Evolutionary conservation across 1,140 invertebrate species (phyloP).

Genomic region (Diabrotica virgifera): DNA sequence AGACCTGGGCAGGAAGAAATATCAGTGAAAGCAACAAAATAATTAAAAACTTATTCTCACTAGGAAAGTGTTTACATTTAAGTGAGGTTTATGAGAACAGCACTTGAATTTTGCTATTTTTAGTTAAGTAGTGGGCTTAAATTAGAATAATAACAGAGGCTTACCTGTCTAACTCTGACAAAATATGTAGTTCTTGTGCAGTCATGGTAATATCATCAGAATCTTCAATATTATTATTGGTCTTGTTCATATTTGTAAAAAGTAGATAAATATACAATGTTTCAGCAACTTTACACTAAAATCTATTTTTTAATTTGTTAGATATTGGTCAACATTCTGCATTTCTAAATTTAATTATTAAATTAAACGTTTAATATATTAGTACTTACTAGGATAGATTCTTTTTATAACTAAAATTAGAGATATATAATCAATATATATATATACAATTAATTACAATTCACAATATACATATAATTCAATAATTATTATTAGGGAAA

Average conservation of each 20-base stretch:
- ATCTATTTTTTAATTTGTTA: neutral
- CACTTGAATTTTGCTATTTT: neutral
- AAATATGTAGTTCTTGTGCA: conserved; percentile 73
- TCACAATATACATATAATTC: too few relatives aligned
- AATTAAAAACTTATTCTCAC: too few relatives aligned
- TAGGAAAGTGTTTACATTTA: too few relatives aligned
- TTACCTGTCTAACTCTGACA: conserved; percentile 84
- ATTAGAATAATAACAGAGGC: conserved; percentile 9
- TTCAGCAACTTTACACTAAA: neutral
- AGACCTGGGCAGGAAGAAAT: too few relatives aligned
- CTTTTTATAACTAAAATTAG: too few relatives aligned
- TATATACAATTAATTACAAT: too few relatives aligned
- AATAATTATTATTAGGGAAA: too few relatives aligned
- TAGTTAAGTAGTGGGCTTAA: too few relatives aligned
- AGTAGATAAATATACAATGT: too few relatives aligned
- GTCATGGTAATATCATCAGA: conserved; percentile 48
- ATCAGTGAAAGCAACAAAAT: conserved; percentile 34
- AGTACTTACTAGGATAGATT: too few relatives aligned
- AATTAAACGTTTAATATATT: too few relatives aligned
- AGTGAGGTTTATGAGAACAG: neutral
- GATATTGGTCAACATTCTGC: neutral
- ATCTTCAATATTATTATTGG: conserved; percentile 24
- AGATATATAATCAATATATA: too few relatives aligned
- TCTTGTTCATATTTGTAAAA: conserved; percentile 28
- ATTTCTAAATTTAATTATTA: neutral